Conservation (phyloP, 2,888 invertebrate genomes). For the Pocota personata region DNA sequence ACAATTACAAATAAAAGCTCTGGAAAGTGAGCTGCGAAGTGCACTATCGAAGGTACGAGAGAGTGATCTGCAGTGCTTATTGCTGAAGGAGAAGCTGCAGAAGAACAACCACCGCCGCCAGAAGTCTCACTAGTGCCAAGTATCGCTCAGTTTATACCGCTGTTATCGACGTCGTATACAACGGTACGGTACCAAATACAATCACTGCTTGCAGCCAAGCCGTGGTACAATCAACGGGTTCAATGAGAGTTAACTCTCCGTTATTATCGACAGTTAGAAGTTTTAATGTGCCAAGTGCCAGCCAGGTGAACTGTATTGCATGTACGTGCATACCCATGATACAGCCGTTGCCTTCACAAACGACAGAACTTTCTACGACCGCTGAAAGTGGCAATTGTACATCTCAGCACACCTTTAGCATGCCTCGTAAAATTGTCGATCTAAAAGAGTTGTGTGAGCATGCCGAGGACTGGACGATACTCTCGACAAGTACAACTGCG, state of each 20-base stretch:
- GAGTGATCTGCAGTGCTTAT: neutral
- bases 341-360: too few species aligned
- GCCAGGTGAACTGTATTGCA: too few species aligned
- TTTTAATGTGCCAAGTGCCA: too few species aligned
- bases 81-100: neutral
- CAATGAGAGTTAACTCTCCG: too few species aligned
- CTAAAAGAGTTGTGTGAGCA: neutral
- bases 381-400: neutral
- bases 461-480: slow-evolving; percentile 18
- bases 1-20: neutral
- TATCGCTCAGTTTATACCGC: neutral
- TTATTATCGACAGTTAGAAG: too few species aligned
- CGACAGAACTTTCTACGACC: neutral
- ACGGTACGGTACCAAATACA: neutral
- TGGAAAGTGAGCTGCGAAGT: too few species aligned
- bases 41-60: neutral
- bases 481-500: neutral
- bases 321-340: too few species aligned
- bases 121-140: neutral
- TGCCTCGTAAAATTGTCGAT: slow-evolving; percentile 19
- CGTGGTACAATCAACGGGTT: too few species aligned
- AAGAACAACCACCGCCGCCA: neutral
- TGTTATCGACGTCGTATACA: neutral
- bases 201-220: too few species aligned
- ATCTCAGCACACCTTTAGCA: neutral